Evolutionary conservation across 1,140 invertebrate species (phyloP).

Genomic region (Caenorhabditis remanei): DNA sequence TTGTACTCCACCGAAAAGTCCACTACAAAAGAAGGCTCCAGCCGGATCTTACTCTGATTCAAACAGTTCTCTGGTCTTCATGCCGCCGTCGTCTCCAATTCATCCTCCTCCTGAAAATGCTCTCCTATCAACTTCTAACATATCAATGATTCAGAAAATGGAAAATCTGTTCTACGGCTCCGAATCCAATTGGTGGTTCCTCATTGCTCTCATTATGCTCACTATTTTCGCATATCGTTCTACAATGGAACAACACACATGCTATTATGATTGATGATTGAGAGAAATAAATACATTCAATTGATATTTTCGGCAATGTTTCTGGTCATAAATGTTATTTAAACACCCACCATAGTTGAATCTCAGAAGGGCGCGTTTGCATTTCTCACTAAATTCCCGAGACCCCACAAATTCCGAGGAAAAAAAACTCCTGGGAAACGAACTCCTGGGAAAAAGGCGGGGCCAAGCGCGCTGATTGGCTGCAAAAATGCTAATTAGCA

Average conservation of each 20-base stretch:
- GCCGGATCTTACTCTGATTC: not conserved
- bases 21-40: not conserved
- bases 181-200: slow-evolving; percentile 19
- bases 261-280: slow-evolving; percentile 11
- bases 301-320: not conserved
- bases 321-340: not conserved
- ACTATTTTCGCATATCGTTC: slow-evolving; percentile 25
- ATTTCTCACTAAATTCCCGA: not conserved
- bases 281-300: not conserved
- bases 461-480: too few relatives aligned
- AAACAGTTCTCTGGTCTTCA: not conserved
- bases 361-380: slow-evolving; percentile 2
- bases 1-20: not conserved
- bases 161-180: slow-evolving; percentile 9
- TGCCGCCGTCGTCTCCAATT: not conserved
- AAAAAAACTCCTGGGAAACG: too few relatives aligned
- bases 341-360: not conserved
- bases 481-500: too few relatives aligned
- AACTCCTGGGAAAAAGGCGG: too few relatives aligned
- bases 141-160: slow-evolving; percentile 42
- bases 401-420: too few relatives aligned
- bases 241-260: slow-evolving; percentile 23
- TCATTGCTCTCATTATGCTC: slow-evolving; percentile 20
- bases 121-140: not conserved
- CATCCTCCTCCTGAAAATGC: not conserved